Percentiles rank a stretch among this genome's conserved stretches.
Evolutionary conservation across 92 coral and sea anemone genomes (phyloP).

Genomic region (Diadumene lineata): DNA sequence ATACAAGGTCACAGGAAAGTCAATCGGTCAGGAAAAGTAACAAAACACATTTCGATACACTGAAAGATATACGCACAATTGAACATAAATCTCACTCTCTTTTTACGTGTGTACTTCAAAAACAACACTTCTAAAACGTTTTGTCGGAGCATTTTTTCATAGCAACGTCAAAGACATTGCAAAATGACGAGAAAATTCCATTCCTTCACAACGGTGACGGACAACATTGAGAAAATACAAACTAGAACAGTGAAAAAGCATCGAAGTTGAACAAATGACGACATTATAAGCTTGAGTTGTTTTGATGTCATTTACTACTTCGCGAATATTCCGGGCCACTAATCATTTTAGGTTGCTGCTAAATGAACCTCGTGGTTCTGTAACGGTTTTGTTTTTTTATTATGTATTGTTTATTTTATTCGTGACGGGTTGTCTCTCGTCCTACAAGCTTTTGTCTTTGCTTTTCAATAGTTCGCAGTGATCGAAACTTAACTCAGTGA

Average conservation of each 20-base stretch:
- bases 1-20: not conserved
- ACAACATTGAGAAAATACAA: not conserved
- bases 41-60: not conserved
- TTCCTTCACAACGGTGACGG: not conserved
- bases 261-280: not conserved
- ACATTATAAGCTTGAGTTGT: not conserved
- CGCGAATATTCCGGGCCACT: constrained; percentile 7
- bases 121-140: not conserved
- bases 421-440: not conserved
- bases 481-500: no score
- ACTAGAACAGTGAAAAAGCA: not conserved
- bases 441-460: not conserved
- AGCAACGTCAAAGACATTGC: not conserved
- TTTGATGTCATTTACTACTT: not conserved
- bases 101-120: not conserved
- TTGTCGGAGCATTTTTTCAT: not conserved
- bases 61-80: not conserved
- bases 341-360: not conserved
- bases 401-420: not conserved
- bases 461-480: no score
- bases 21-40: not conserved
- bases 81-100: no score
- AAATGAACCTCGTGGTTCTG: not conserved
- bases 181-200: not conserved
- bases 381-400: not conserved